phyloP scores from a whole-genome alignment of 2,113 vertebrate species.

The Probosciger aterrimus region DNA sequence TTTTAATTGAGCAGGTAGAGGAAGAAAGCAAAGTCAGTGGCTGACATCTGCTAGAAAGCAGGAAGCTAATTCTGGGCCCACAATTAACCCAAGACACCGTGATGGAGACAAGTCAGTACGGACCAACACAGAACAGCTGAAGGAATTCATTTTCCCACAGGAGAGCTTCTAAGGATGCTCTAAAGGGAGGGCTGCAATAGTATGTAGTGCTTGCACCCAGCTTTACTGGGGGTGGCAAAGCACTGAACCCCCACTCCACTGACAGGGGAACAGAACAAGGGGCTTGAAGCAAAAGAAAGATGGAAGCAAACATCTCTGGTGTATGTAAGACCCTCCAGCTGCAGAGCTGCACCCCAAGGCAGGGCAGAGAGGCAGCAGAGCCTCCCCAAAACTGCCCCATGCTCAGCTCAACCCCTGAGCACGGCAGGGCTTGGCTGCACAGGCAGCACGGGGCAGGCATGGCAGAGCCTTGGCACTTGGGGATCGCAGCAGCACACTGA shows the following conservation, averaged over 20 bases:
- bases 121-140: conserved; percentile 49
- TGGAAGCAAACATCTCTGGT: neutral
- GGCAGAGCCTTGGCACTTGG: neutral
- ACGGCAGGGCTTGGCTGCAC: neutral
- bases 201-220: conserved; percentile 26
- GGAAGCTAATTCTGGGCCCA: conserved; percentile 36
- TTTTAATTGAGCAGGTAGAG: conserved; percentile 14
- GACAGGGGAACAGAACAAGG: neutral
- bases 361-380: neutral
- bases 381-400: neutral
- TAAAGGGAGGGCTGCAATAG: conserved; percentile 14
- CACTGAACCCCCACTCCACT: conserved; percentile 43
- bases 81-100: neutral
- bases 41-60: conserved; percentile 10
- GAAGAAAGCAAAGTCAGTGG: conserved; percentile 5
- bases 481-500: neutral
- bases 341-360: neutral
- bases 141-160: conserved; percentile 43
- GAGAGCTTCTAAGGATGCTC: conserved; percentile 34
- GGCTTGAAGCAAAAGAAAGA: conserved; percentile 8
- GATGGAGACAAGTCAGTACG: conserved; percentile 6
- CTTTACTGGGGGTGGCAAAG: neutral
- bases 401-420: neutral
- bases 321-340: neutral
- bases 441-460: neutral